A percentile compares a stretch with the other conserved stretches of the same genome.
phyloP scores from a whole-genome alignment of 35 echinoderm and acorn worm genomes.

The Ptychodera flava region DNA sequence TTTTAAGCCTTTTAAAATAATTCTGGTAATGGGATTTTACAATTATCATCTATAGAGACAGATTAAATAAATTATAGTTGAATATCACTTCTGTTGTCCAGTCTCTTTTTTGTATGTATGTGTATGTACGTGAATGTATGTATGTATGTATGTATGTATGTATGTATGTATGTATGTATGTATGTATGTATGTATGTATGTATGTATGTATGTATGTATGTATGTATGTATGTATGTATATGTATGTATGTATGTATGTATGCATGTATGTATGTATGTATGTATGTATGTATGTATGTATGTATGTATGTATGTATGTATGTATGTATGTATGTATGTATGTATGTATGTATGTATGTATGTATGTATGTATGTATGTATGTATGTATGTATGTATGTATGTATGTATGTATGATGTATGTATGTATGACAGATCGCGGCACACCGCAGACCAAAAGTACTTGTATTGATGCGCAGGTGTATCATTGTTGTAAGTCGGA shows the following conservation, averaged over 20 bases:
- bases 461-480: too few relatives aligned
- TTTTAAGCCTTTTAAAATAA: too few relatives aligned
- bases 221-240: background rate
- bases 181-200: background rate
- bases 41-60: background rate
- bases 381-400: background rate
- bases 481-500: too few relatives aligned
- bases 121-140: background rate
- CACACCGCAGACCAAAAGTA: too few relatives aligned
- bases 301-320: slow-evolving; percentile 2
- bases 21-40: background rate
- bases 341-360: slow-evolving; percentile 2
- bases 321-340: background rate
- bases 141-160: background rate
- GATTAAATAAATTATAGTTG: too few relatives aligned
- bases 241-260: background rate
- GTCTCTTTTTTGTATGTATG: slow-evolving; percentile 1
- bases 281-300: slow-evolving; percentile 2
- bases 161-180: slow-evolving; percentile 2
- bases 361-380: background rate
- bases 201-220: background rate
- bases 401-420: background rate
- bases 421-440: too few relatives aligned
- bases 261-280: background rate
- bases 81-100: too few relatives aligned